Conservation (phyloP, 2,888 invertebrate species). For the Parelbella ahira region DNA sequence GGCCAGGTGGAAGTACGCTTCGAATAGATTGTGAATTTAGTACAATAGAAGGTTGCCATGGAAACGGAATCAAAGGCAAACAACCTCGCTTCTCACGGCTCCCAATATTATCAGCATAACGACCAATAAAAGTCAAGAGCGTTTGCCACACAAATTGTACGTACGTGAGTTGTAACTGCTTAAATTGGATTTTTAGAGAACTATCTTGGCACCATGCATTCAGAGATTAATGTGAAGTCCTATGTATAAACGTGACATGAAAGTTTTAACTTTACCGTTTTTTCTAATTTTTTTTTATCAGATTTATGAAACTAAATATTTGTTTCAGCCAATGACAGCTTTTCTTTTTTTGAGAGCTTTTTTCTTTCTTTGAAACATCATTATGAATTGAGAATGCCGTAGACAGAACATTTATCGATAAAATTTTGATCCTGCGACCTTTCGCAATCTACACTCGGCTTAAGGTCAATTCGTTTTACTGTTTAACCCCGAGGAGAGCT, state of each 20-base stretch:
- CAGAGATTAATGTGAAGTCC: slow-evolving; percentile 24
- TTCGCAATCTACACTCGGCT: slow-evolving; percentile 1
- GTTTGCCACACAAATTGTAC: slow-evolving; percentile 49
- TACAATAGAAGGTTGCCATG: slow-evolving; percentile 34
- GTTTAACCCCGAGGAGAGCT: slow-evolving; percentile 16
- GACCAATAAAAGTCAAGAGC: slow-evolving; percentile 61
- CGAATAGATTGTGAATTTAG: slow-evolving; percentile 28
- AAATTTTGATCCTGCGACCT: too few species aligned
- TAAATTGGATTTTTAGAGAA: slow-evolving; percentile 46
- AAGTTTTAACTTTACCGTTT: slow-evolving; percentile 18
- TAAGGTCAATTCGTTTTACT: slow-evolving; percentile 12
- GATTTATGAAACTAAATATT: slow-evolving; percentile 11
- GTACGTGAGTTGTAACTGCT: slow-evolving; percentile 41
- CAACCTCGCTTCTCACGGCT: slow-evolving; percentile 38
- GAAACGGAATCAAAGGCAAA: slow-evolving; percentile 36
- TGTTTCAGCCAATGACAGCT: slow-evolving; percentile 8
- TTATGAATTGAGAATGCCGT: background rate
- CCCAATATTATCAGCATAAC: slow-evolving; percentile 59
- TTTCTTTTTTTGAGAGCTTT: background rate
- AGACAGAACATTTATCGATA: background rate
- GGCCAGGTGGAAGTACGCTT: slow-evolving; percentile 29
- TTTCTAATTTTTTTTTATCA: slow-evolving; percentile 10
- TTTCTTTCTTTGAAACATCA: background rate
- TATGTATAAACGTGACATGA: slow-evolving; percentile 22
- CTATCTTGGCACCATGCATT: slow-evolving; percentile 33